Evolutionary conservation across 2,888 invertebrate species (phyloP), one percentile per base, ranked within the genome.

Genomic region (Liposcelis brunnea): DNA sequence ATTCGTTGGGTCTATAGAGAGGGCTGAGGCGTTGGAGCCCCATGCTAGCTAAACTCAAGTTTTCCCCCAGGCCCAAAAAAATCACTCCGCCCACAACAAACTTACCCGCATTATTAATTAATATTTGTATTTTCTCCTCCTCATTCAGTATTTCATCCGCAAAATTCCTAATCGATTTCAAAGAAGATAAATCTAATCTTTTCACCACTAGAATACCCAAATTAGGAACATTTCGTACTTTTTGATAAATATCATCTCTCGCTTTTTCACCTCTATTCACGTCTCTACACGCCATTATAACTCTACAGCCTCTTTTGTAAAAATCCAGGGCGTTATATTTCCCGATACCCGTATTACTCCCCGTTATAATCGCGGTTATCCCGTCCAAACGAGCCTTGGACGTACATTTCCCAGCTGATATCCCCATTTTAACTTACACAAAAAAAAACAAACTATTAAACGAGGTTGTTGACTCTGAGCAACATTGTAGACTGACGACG

Each of bases 201-300:
- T 65, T 62, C 1, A 71, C 57, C 1, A 65, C 56, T 16, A 75
- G 53, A 44, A 66, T 59, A 1, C 61, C 60, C 56, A 57, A 48
- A 51, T 60, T 50, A 43, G 45, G 47, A 10, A 40, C 47, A 2
- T 47, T 48, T 52, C 50, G 42, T 47, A 60, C 69, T 33, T 56
- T 51, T 18, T 60, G 47, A 52, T 69, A 67, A 12, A 73, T 69
- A 2, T 68, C 65, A 7, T 58, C 55, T 44, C 68, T 69, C 1
- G 77, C 75, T 44, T 56, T 56, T 40, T 68, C 65, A 0, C 74
- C 78, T 52, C 67, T 65, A 14, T 61, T 56, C 7, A 63, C 21
- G 56, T 70, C 67, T 48, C 75, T 56, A 52, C 75, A 75, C 1
- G 74, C 75, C 61, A 75, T 59, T 46, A 75, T 67, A 1, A 75